Evolutionary conservation across 53 echinoderm and acorn worm genomes (phyloP), one percentile per base, ranked within the genome.

Genomic region (Holothuria scabra): DNA sequence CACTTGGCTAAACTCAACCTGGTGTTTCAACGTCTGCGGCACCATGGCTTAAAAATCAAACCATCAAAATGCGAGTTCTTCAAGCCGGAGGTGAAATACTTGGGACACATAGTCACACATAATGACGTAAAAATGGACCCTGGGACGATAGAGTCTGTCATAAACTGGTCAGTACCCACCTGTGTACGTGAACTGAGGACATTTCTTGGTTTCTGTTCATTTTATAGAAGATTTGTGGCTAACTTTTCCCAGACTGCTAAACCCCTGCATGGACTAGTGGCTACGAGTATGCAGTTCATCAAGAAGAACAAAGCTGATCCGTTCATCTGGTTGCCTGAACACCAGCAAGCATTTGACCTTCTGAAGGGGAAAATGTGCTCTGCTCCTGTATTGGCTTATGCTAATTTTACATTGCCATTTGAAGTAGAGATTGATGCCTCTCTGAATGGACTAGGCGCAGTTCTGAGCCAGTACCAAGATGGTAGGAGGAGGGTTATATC

Each of bases 11-110:
- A 84, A 14, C 71, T 87, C 8, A 79, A 82, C 12, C 29, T 37
- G 38, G 88, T 91, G 1, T 85, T 91, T 55, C 33, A 81, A 4
- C 12, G 88, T 29, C 84, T 88, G 12, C 81, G 64, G 28, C 38
- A 85, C 6, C 41, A 71, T 82, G 91, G 88, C 1, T 58, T 91
- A 49, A 91, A 87, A 65, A 48, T 91, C 20, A 91, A 91, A 29
- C 80, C 81, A 12, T 23, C 11, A 3, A 89, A 89, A 56, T 84
- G 88, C 24, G 59, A 64, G 3, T 84, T 84, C 65, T 84, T 88
- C 84, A 44, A 75, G 60, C 48, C 65, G 11, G 66, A 84, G 28
- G 88, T 84, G 5, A 64, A 66, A 23, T 81, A 81, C 24, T 48
- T 81, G 10, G 82, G 82, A 33, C 82, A 81, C 41, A 16, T 21